phyloP scores from a whole-genome alignment of 2,888 invertebrate genomes.

The Biston stratarius region DNA sequence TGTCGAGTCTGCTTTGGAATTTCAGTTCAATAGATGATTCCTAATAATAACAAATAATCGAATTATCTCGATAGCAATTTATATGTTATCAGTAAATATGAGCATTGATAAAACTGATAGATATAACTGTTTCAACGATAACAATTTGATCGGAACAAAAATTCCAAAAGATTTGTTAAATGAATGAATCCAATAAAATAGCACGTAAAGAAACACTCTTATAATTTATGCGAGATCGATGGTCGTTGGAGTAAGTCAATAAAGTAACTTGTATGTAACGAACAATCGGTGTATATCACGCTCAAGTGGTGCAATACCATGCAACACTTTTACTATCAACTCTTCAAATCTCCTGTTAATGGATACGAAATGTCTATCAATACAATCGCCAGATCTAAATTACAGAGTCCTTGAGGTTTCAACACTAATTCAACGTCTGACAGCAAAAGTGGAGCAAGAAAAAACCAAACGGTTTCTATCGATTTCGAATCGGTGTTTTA shows the following conservation, averaged over 20 bases:
- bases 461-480: conserved; percentile 37
- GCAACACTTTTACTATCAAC: conserved; percentile 52
- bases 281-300: conserved; percentile 31
- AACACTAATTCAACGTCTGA: conserved; percentile 51
- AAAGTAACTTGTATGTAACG: not conserved
- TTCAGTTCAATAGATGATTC: conserved; percentile 3
- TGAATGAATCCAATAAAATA: conserved; percentile 8
- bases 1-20: conserved; percentile 5
- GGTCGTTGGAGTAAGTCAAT: conserved; percentile 7
- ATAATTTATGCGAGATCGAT: not conserved
- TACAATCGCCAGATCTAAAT: conserved; percentile 71
- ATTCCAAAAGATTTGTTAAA: conserved; percentile 25
- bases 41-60: conserved; percentile 9
- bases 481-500: conserved; percentile 29
- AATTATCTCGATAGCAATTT: conserved; percentile 4
- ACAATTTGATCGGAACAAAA: conserved; percentile 14
- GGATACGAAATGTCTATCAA: conserved; percentile 66
- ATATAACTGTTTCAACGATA: conserved; percentile 15
- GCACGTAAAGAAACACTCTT: no score
- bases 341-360: conserved; percentile 65
- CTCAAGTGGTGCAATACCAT: conserved; percentile 43
- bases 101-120: conserved; percentile 17
- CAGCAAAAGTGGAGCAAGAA: conserved; percentile 42
- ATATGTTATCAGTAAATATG: conserved; percentile 17
- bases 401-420: conserved; percentile 67